Base-by-base conservation (phyloP, 2,888 invertebrate genomes). In the Leucania comma region DNA sequence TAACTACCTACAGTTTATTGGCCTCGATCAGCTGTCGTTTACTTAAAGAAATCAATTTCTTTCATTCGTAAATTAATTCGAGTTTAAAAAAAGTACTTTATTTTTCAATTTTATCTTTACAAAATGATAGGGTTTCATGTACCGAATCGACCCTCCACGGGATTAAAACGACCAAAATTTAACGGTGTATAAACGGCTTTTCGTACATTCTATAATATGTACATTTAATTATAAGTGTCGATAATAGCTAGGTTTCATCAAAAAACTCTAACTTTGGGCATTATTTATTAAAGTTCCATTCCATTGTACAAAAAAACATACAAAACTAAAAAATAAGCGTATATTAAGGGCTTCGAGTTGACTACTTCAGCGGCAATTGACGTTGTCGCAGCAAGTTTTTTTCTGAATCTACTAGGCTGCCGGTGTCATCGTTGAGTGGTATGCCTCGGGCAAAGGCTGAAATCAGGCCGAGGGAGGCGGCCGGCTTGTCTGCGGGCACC, bases 401-500 rank as follows among this genome's bases (percentile, higher is more conserved):
- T 90, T 91, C 92, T 51, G 88, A 84, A 57, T 90, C 82, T 2
- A 93, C 92, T 20, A 95, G 83, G 24, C 77, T 84, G 24, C 88
- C 92, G 0, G 95, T 95, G 79, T 96, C 96, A 17, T 90, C 73
- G 0, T 91, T 87, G 2, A 96, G 87, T 1, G 92, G 67, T 6
- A 94, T 79, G 17, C 93, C 93, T n/a, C 95, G 92, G 42, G 97
- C 95, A 88, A 97, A 97, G 75, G 96, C 96, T 46, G 96, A 96
- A 81, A 97, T 96, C 76, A 97, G 94, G 29, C 97, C 97, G 1
- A 96, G 93, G 0, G 97, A 93, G 58, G 96, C 96, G 2, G 96
- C 93, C 0, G 97, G 97, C 86, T 97, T 96, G 89, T 97, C 97
- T 0, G 96, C 93, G 0, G 97, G 97, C 5, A 97, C 97, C 96